Base-by-base conservation (phyloP, 2,797 vertebrate genomes). In the Myiotriccus ornatus region DNA sequence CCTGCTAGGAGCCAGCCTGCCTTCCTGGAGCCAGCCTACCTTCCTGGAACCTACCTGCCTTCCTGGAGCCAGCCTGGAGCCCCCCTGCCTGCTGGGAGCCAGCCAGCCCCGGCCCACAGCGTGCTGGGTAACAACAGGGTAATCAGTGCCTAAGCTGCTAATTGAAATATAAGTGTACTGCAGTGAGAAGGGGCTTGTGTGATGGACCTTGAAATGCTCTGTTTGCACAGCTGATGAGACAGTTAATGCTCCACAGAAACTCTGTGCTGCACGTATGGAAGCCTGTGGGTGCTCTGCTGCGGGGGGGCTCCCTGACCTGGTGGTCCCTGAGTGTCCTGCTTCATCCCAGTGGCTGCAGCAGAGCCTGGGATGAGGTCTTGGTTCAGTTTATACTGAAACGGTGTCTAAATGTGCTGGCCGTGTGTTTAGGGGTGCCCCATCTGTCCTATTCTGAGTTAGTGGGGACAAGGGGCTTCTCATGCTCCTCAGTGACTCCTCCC, bases 151-250 rank as follows among this genome's bases (percentile, higher is more conserved):
- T n/a, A 20, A 92, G 52, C 70, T 62, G 76, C 71, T 90, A 87
- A 96, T 95, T 89, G 88, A 93, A 89, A 92, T 57, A 9, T 20
- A 73, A 80, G 65, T n/a, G 15, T 30, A 12, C 55, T 53, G 75
- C 81, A 79, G 83, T 41, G 77, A 92, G 80, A 92, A 89, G 88
- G 68, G 65, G 65, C 63, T n/a, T 39, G 87, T 84, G 92, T 74
- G 76, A 35, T 17, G 35, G 77, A 71, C 82, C 93, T 83, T 77
- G 80, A 59, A 77, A 67, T 4, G 60, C 79, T 35, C 49, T 68
- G 80, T 88, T 96, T 93, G 86, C 56, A 46, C 53, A 84, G 80
- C 15, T 69, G 90, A 39, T 49, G 84, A 39, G 69, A 62, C 20
- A 43, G 63, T 34, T 80, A 5, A 1, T n/a, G 65, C 46, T 59